These are phyloP conservation scores for Uromys caudimaculatus DNA, from an alignment of 2,797 vertebrate genomes.

Conservation along the genomic window DNA sequence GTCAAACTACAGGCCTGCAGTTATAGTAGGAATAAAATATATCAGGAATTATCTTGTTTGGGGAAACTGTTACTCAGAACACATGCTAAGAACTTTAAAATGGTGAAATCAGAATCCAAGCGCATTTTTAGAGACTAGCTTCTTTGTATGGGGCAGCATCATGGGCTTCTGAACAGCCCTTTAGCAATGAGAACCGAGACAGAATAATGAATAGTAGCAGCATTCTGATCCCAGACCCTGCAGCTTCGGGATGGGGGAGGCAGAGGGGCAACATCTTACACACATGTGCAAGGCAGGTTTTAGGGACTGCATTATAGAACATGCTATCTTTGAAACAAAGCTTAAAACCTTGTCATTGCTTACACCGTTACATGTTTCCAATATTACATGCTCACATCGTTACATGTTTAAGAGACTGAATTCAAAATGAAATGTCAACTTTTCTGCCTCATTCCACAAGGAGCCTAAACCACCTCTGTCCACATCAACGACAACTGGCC, in stretches of 20 bases:
- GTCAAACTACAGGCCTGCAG: not conserved
- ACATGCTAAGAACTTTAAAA: not conserved
- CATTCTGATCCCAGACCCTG: not conserved
- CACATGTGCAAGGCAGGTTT: not conserved
- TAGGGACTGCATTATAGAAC: not conserved
- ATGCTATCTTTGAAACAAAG: not conserved
- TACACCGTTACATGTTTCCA: not conserved
- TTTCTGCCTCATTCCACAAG: not conserved
- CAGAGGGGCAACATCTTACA: not conserved
- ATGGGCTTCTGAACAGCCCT: not conserved
- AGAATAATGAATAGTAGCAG: not conserved
- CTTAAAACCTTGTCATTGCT: not conserved
- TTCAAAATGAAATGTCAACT: not conserved
- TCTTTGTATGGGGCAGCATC: not conserved
- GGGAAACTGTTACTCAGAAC: not conserved
- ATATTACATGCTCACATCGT: not conserved
- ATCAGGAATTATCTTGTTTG: not conserved
- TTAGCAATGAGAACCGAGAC: not conserved
- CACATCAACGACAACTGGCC: no score
- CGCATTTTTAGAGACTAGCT: not conserved
- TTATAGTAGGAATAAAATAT: not conserved
- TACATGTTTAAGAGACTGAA: not conserved
- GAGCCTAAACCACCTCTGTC: not conserved
- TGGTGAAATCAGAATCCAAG: no score
- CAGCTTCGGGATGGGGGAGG: not conserved